Conservation (phyloP, 2,113 vertebrate species). For the Boleophthalmus pectinirostris region DNA sequence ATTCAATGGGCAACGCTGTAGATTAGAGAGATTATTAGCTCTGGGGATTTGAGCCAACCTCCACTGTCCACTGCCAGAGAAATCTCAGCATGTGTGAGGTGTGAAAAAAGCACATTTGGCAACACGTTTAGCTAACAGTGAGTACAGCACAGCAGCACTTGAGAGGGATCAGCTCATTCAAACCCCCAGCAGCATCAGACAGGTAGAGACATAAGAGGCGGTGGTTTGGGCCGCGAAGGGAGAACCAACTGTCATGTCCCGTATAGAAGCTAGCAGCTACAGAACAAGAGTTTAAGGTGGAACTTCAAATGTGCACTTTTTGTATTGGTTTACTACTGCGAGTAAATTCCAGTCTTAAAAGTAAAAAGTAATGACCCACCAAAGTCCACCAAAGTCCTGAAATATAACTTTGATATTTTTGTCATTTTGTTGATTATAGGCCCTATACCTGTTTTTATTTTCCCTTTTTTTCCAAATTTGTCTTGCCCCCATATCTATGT, state of each 20-base stretch:
- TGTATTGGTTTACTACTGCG: neutral
- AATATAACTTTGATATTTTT: no score
- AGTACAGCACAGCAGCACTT: constrained; percentile 23
- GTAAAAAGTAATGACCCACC: no score
- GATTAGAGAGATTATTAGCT: constrained; percentile 12
- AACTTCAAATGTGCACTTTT: neutral
- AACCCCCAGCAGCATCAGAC: neutral
- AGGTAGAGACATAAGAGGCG: neutral
- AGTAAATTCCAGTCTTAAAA: no score
- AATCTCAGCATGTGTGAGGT: constrained; percentile 38
- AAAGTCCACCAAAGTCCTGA: no score
- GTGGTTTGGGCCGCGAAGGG: neutral
- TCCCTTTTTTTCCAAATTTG: no score
- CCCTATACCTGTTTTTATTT: no score
- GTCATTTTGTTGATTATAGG: no score
- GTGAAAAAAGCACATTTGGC: constrained; percentile 36
- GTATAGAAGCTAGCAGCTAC: neutral
- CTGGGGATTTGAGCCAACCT: constrained; percentile 13
- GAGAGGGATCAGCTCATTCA: constrained; percentile 5
- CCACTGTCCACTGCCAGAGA: constrained; percentile 37
- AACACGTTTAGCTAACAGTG: constrained; percentile 20
- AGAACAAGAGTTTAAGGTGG: neutral
- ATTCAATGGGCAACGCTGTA: constrained; percentile 6
- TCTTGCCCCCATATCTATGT: no score
- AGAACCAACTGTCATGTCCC: constrained; percentile 4